Evolutionary conservation across 1,140 invertebrate species (phyloP).

Genomic region (Eubasilissa regina): DNA sequence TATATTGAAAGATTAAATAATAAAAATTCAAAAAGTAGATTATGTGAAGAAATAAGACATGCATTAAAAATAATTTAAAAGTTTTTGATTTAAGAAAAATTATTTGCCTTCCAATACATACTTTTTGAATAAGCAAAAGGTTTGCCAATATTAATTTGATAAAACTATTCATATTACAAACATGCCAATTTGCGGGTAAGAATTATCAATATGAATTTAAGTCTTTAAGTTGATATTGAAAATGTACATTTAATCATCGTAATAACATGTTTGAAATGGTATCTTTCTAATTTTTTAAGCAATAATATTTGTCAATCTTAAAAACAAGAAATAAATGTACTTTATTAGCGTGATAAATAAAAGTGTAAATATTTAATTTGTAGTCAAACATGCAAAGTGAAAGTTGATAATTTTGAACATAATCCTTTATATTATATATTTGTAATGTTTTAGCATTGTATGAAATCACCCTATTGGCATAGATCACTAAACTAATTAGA

Average conservation of each 20-base stretch:
- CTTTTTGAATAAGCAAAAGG: no score
- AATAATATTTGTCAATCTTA: constrained; percentile 16
- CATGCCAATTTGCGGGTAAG: background rate
- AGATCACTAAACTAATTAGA: background rate
- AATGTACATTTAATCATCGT: constrained; percentile 3
- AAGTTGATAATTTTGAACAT: background rate
- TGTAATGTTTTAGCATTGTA: background rate
- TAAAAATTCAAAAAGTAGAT: no score
- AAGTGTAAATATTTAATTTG: background rate
- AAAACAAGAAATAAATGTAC: constrained; percentile 4
- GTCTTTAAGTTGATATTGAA: background rate
- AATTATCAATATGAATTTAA: no score
- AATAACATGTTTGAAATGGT: background rate
- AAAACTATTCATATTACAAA: background rate
- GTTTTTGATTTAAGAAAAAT: no score
- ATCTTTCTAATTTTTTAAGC: constrained; percentile 4
- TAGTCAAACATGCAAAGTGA: constrained; percentile 14
- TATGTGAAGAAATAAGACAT: no score
- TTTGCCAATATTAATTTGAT: no score
- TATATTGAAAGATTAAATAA: no score
- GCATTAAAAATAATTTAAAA: no score
- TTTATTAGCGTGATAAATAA: constrained; percentile 11
- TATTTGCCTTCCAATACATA: no score
- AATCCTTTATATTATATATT: background rate
- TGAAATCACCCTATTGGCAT: constrained; percentile 20